Conservation (phyloP, 2,888 invertebrate species). For the Metacarcinus magister region DNA sequence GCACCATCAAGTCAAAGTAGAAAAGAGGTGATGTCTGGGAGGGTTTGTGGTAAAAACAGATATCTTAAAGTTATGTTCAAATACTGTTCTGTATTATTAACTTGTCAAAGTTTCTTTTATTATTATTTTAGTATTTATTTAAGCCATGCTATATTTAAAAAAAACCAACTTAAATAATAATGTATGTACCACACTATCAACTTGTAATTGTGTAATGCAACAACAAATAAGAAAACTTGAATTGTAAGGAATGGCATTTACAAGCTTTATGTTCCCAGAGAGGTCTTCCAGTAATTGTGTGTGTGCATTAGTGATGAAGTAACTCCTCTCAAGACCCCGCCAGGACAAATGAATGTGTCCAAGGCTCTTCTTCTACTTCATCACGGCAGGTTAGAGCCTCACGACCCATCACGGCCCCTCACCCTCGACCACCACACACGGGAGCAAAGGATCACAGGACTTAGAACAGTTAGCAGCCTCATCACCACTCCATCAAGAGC, state of each 20-base stretch:
- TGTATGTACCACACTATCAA: not conserved
- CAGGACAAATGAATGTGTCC: not conserved
- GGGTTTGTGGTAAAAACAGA: not conserved
- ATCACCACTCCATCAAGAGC: conserved; percentile 66
- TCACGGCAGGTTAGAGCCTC: not conserved
- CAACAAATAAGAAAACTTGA: not conserved
- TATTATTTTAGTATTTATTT: not conserved
- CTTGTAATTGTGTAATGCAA: not conserved
- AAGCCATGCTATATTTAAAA: not conserved
- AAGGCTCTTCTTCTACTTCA: not conserved
- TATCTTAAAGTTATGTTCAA: not conserved
- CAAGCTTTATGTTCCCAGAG: not conserved
- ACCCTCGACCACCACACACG: not conserved
- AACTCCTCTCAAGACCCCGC: not conserved
- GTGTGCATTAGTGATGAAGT: conserved; percentile 18
- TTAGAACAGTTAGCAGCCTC: not conserved
- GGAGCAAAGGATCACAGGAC: conserved; percentile 17
- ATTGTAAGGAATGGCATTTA: not conserved
- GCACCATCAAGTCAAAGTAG: not conserved
- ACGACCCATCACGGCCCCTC: not conserved
- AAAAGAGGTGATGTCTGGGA: not conserved
- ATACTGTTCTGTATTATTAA: not conserved
- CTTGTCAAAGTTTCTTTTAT: not conserved
- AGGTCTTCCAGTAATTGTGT: conserved; percentile 26
- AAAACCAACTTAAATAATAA: too few species aligned